Percentiles rank a stretch among this genome's conserved stretches.
phyloP scores from a whole-genome alignment of 2,888 invertebrate species.

The Amblyteles armatorius region DNA sequence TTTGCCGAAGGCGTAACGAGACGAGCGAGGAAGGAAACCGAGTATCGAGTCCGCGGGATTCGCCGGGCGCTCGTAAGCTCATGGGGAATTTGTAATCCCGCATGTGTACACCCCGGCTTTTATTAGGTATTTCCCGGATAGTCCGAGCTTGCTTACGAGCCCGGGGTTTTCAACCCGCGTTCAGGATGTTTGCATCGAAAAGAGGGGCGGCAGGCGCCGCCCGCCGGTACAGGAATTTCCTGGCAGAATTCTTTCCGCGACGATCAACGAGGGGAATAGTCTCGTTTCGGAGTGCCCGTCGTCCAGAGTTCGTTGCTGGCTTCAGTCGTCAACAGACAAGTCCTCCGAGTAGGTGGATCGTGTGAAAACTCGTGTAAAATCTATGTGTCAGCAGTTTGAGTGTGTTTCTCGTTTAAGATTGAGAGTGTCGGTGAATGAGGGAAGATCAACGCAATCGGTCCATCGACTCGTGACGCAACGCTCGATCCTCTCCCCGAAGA shows the following conservation, averaged over 20 bases:
- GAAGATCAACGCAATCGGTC: slow-evolving; percentile 24
- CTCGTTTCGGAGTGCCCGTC: slow-evolving; percentile 7
- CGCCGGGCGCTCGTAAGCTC: slow-evolving; percentile 14
- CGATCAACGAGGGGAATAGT: slow-evolving; percentile 14
- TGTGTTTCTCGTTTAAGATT: not conserved
- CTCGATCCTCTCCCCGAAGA: not conserved
- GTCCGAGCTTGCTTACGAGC: not conserved
- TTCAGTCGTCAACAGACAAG: not conserved
- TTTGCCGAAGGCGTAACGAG: slow-evolving; percentile 3
- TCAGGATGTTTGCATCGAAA: slow-evolving; percentile 8
- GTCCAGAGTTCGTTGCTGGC: slow-evolving; percentile 21
- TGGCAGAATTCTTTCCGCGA: slow-evolving; percentile 6
- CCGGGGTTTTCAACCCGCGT: slow-evolving; percentile 1
- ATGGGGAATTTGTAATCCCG: slow-evolving; percentile 49
- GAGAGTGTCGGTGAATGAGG: not conserved
- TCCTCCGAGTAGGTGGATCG: not conserved
- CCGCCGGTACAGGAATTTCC: slow-evolving; percentile 34
- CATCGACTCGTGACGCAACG: slow-evolving; percentile 5
- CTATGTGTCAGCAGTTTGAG: not conserved
- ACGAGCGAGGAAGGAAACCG: not conserved
- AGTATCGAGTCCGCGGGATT: not conserved
- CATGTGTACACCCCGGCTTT: slow-evolving; percentile 46
- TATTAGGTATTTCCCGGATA: slow-evolving; percentile 58
- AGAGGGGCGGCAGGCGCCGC: slow-evolving; percentile 32
- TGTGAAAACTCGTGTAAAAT: not conserved